A percentile compares a stretch with the other conserved stretches of the same genome.
phyloP scores from a whole-genome alignment of 2,888 invertebrate genomes.

The Helobdella robusta region DNA sequence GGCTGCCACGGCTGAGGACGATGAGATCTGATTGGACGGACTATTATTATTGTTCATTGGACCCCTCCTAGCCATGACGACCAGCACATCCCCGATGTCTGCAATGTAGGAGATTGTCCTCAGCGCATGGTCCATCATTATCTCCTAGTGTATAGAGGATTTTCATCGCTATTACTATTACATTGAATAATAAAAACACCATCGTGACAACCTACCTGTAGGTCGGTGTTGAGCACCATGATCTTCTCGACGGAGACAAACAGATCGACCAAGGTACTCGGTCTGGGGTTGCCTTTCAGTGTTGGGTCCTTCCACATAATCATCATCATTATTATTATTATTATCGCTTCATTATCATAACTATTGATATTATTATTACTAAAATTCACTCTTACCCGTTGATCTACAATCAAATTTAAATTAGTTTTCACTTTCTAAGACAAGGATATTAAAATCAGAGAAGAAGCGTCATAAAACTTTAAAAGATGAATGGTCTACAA shows the following conservation, averaged over 20 bases:
- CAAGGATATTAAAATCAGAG: too few relatives aligned
- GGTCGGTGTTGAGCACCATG: slow-evolving; percentile 97
- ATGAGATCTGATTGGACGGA: too few relatives aligned
- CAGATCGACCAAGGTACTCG: slow-evolving; percentile 95
- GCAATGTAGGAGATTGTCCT: slow-evolving; percentile 98
- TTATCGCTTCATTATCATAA: too few relatives aligned
- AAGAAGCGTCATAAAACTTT: too few relatives aligned
- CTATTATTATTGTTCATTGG: slow-evolving; percentile 49
- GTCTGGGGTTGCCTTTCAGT: slow-evolving; percentile 59
- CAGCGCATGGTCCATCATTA: slow-evolving; percentile 99
- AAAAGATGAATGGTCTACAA: neutral
- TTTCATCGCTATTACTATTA: neutral
- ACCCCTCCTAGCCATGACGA: slow-evolving; percentile 93
- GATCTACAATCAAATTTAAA: too few relatives aligned
- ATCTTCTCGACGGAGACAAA: slow-evolving; percentile 99
- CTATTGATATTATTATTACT: too few relatives aligned
- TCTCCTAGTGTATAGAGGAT: slow-evolving; percentile 58
- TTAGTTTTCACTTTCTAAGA: too few relatives aligned
- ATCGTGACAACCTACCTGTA: slow-evolving; percentile 58
- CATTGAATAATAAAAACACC: neutral
- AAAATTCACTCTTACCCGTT: too few relatives aligned
- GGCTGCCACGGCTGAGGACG: too few relatives aligned
- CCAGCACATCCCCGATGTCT: slow-evolving; percentile 94
- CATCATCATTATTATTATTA: too few relatives aligned
- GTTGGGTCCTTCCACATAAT: slow-evolving; percentile 41